Conservation (phyloP, 1,140 invertebrate species). For the Dendrolimus kikuchii region DNA sequence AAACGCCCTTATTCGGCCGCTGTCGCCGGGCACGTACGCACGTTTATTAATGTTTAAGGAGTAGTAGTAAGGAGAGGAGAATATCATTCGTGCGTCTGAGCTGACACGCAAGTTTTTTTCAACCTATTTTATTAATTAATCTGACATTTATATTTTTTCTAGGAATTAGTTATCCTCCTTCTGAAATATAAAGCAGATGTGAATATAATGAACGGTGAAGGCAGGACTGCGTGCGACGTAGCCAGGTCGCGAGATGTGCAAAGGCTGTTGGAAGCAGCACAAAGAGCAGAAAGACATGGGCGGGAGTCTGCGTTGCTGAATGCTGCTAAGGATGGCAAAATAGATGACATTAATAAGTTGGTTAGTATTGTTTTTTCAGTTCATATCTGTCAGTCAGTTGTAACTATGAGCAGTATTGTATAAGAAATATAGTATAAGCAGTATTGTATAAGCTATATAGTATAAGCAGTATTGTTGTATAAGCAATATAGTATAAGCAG, state of each 20-base stretch:
- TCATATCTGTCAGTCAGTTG: no score
- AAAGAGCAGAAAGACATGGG: constrained; percentile 71
- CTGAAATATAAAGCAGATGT: constrained; percentile 82
- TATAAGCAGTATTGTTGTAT: no score
- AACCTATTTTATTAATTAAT: background rate
- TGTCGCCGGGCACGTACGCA: no score
- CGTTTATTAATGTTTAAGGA: no score
- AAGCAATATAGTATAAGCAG: no score
- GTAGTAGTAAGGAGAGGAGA: no score
- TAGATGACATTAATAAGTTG: constrained; percentile 73
- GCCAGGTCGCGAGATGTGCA: constrained; percentile 73
- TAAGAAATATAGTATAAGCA: no score
- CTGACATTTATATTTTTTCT: constrained; percentile 6
- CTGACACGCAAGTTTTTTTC: no score
- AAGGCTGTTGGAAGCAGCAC: constrained; percentile 75
- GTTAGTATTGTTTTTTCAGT: constrained; percentile 44
- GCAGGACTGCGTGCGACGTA: constrained; percentile 73
- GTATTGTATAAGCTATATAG: no score
- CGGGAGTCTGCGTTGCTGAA: constrained; percentile 73
- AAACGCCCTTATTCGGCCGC: no score
- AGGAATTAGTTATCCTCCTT: constrained; percentile 83
- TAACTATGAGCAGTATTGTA: no score
- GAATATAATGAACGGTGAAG: constrained; percentile 78
- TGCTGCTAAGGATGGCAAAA: constrained; percentile 74
- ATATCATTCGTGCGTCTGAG: no score